A percentile compares a stretch with the other conserved stretches of the same genome.
These are phyloP conservation scores for Enteromius anoplus DNA, from an alignment of 2,797 vertebrate species.

Conservation along the genomic window DNA sequence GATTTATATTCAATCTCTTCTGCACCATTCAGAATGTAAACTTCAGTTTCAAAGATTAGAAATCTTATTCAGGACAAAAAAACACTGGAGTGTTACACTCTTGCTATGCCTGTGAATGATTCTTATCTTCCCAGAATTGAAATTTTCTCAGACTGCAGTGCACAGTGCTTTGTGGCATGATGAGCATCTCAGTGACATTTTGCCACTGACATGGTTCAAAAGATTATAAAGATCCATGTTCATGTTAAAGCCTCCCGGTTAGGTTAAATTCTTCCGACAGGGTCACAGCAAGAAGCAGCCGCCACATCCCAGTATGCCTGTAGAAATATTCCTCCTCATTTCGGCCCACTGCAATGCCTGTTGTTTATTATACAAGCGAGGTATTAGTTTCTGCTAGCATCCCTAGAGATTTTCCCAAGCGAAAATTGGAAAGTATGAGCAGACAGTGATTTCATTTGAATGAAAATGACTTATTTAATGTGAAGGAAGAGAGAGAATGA, in stretches of 20 bases:
- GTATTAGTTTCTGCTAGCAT: constrained; percentile 2
- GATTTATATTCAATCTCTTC: not conserved
- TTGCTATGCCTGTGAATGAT: constrained; percentile 19
- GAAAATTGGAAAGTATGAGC: constrained; percentile 49
- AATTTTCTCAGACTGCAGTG: not conserved
- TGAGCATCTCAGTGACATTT: constrained; percentile 37
- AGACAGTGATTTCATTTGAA: constrained; percentile 53
- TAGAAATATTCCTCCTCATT: constrained; percentile 22
- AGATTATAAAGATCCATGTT: constrained; percentile 33
- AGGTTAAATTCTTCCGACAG: constrained; percentile 27
- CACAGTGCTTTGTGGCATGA: constrained; percentile 12
- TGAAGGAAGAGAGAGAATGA: constrained; percentile 31
- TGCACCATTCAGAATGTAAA: not conserved
- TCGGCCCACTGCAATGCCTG: not conserved
- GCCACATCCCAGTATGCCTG: not conserved
- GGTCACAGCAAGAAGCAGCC: constrained; percentile 12
- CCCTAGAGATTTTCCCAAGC: not conserved
- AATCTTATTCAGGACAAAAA: not conserved
- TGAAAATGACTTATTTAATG: constrained; percentile 55
- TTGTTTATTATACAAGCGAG: constrained; percentile 12
- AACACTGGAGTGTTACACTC: not conserved
- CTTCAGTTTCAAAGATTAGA: constrained; percentile 6
- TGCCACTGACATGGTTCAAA: constrained; percentile 33
- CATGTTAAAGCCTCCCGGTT: constrained; percentile 10
- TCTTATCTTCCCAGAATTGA: not conserved